A percentile compares a stretch with the other conserved stretches of the same genome.
These are phyloP conservation scores for Polyommatus icarus DNA, from an alignment of 2,888 invertebrate species.

Conservation along the genomic window DNA sequence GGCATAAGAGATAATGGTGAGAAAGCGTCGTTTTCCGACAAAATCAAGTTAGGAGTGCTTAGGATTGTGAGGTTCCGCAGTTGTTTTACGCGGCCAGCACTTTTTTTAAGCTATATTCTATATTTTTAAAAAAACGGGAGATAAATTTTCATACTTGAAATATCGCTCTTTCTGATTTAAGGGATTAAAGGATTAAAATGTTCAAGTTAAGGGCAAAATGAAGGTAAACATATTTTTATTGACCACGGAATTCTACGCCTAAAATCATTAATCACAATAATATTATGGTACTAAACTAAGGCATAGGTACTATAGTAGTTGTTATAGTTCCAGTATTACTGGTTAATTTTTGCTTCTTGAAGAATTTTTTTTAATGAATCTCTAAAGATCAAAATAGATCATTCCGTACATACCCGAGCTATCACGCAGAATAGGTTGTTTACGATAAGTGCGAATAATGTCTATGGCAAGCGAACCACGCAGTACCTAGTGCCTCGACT, in stretches of 20 bases:
- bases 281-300: background rate
- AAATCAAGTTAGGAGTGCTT: background rate
- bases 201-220: background rate
- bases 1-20: background rate
- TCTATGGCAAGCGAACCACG: no score
- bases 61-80: background rate
- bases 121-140: no score
- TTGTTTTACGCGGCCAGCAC: background rate
- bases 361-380: no score
- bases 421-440: no score
- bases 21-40: background rate
- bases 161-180: no score
- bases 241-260: background rate
- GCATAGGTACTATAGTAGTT: background rate
- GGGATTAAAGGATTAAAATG: background rate
- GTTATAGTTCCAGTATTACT: background rate
- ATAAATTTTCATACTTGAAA: no score
- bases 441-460: no score
- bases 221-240: background rate
- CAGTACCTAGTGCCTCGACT: no score
- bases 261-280: background rate
- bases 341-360: no score
- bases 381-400: no score
- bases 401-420: no score
- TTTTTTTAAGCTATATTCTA: background rate